Evolutionary conservation across 1,140 invertebrate species (phyloP).

Genomic region (Scylla paramamosain): DNA sequence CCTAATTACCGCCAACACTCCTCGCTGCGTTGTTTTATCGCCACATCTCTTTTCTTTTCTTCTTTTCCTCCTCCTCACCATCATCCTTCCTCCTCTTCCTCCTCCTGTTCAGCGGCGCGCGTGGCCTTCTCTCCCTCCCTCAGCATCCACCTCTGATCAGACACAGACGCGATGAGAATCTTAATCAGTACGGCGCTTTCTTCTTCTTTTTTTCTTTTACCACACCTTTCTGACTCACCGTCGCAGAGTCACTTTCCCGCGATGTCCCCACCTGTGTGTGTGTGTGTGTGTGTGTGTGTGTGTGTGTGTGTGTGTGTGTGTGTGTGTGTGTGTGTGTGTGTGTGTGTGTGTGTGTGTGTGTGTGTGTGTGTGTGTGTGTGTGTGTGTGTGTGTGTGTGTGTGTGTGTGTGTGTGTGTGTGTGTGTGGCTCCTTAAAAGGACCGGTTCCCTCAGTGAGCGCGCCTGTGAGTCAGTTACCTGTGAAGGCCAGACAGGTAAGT

Average conservation of each 20-base stretch:
- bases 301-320: constrained; percentile 57
- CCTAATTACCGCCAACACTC: not conserved
- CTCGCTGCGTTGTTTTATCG: not conserved
- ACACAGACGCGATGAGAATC: not conserved
- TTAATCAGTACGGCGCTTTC: not conserved
- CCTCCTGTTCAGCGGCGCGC: not conserved
- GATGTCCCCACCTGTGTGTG: not conserved
- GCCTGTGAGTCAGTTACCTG: not conserved
- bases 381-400: constrained; percentile 32
- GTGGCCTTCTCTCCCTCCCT: not conserved
- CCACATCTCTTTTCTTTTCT: not conserved
- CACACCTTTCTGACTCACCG: not conserved
- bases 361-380: constrained; percentile 53
- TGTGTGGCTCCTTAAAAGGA: not conserved
- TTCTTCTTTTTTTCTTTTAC: not conserved
- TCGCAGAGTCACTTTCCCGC: not conserved
- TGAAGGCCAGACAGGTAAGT: not conserved
- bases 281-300: constrained; percentile 58
- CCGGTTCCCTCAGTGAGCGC: not conserved
- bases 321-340: constrained; percentile 62
- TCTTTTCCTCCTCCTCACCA: not conserved
- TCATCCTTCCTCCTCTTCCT: not conserved
- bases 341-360: constrained; percentile 62
- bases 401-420: constrained; percentile 20
- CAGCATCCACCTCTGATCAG: not conserved